phyloP scores from a whole-genome alignment of 2,888 invertebrate genomes.

The Dichetophora obliterata region DNA sequence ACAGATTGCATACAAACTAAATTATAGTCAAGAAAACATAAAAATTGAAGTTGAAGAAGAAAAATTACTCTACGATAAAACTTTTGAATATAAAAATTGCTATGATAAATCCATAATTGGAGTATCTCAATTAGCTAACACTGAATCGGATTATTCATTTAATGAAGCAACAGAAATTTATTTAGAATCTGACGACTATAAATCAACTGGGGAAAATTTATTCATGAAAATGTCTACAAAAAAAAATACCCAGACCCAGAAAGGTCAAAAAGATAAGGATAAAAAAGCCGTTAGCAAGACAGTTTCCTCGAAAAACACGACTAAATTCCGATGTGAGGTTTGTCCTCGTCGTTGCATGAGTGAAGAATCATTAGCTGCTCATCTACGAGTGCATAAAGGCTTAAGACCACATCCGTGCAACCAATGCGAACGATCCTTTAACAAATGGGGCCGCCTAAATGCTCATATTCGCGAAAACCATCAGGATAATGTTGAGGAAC shows the following conservation, averaged over 20 bases:
- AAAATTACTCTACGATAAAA: background rate
- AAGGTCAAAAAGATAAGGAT: background rate
- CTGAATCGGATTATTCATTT: background rate
- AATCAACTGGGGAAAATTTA: background rate
- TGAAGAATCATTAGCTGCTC: conserved; percentile 43
- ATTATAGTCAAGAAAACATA: background rate
- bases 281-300: background rate
- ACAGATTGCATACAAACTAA: background rate
- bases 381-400: conserved; percentile 36
- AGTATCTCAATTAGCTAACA: background rate
- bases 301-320: background rate
- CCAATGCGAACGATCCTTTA: conserved; percentile 35
- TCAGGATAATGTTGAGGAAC: conserved; percentile 45
- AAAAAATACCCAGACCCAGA: background rate
- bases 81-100: conserved; percentile 18
- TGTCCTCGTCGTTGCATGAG: conserved; percentile 50
- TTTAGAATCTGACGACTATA: background rate
- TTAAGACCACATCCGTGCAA: conserved; percentile 45
- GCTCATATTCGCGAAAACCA: conserved; percentile 49
- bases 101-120: background rate
- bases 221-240: background rate
- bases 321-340: conserved; percentile 49
- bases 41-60: background rate
- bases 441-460: conserved; percentile 46
- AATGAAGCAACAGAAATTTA: background rate